Evolutionary conservation across 2,888 invertebrate genomes (phyloP), one percentile per base, ranked within the genome.

Genomic region (Clostera curtula): DNA sequence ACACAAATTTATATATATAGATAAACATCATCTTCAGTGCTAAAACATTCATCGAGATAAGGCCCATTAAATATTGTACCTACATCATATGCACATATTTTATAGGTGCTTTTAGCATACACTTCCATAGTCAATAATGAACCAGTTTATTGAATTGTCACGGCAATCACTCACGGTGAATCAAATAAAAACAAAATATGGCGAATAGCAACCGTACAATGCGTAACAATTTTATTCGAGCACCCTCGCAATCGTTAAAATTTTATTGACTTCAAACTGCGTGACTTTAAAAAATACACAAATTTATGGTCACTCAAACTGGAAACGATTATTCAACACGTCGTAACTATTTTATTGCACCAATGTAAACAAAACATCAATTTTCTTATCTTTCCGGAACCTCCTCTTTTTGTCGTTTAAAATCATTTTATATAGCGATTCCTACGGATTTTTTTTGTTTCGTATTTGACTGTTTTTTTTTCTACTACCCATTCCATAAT

Each of bases 241-340:
- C 72, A 70, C 73, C 80, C 77, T 73, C 58, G 51, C 58, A 64
- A 66, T 75, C 82, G 79, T 83, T 76, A 82, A 80, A 77, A 64
- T 77, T 80, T 80, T 83, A 83, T 80, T 68, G 74, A 75, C 77
- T 79, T 61, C 66, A 70, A 80, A 79, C 74, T 70, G 70, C 70
- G 69, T 63, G 71, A 76, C 80, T 79, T 80, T 77, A 75, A 82
- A n/a, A 80, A 83, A 80, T 76, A 76, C 65, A 80, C 77, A 80
- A 80, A 80, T 83, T 80, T 82, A 82, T 67, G 76, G 77, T 79
- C 79, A 80, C 76, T 80, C 79, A 72, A 70, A 74, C 69, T 62
- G 72, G 70, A 59, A 73, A 70, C 75, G 77, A 80, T 82, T 77
- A 82, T 77, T 80, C 77, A 77, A 80, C 82, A 83, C 79, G 66